Conservation (phyloP, 2,797 vertebrate species). For the Gephyroberyx darwinii region DNA sequence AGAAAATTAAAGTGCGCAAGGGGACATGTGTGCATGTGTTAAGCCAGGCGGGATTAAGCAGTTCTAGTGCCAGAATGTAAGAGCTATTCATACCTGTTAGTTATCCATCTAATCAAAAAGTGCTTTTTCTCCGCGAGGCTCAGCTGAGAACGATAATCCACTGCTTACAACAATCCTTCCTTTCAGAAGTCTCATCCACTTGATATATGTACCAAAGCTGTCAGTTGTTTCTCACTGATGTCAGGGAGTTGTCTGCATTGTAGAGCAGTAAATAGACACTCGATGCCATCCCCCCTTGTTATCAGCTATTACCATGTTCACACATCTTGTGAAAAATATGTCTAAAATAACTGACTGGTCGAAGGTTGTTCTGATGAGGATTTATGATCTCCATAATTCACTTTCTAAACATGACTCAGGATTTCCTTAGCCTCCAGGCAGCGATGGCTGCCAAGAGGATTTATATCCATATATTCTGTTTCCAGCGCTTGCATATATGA, state of each 20-base stretch:
- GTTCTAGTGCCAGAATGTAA: constrained; percentile 19
- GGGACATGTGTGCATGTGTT: constrained; percentile 44
- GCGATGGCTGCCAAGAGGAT: constrained; percentile 59
- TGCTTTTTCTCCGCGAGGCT: constrained; percentile 14
- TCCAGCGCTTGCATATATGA: constrained; percentile 60
- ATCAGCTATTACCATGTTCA: constrained; percentile 30
- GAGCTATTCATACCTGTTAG: constrained; percentile 35
- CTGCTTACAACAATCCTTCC: constrained; percentile 1
- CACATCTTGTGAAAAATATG: background rate
- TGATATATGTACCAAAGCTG: constrained; percentile 22
- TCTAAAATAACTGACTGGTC: constrained; percentile 52
- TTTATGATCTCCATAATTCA: constrained; percentile 69
- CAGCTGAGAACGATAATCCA: constrained; percentile 37
- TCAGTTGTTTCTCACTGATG: constrained; percentile 2
- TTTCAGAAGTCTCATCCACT: background rate
- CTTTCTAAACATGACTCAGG: constrained; percentile 67
- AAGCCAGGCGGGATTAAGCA: constrained; percentile 52
- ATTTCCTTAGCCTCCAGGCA: constrained; percentile 61
- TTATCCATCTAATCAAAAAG: constrained; percentile 22
- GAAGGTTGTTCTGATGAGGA: constrained; percentile 68
- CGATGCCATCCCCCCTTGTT: constrained; percentile 17
- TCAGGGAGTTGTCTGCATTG: background rate
- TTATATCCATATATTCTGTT: constrained; percentile 66
- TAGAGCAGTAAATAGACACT: constrained; percentile 1
- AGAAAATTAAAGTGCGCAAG: constrained; percentile 63